Conservation (phyloP, 2,797 vertebrate species). For the Scleropages formosus region DNA sequence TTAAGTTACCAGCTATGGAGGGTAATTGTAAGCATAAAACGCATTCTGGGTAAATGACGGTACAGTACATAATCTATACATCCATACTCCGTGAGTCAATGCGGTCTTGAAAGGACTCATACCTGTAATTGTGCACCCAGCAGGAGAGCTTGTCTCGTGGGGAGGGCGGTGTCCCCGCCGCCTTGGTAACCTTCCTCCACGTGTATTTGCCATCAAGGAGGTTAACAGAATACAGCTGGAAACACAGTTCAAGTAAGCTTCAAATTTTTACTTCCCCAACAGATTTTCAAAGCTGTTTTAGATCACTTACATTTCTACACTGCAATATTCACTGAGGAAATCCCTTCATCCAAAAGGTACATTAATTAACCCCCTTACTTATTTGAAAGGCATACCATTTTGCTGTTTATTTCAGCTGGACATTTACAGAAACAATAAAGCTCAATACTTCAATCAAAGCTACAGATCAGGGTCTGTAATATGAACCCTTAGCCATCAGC, state of each 20-base stretch:
- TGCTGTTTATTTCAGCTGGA: not conserved
- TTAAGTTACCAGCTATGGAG: too few relatives aligned
- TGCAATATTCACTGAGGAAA: not conserved
- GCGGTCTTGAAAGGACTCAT: not conserved
- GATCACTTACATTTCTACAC: not conserved
- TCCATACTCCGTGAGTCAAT: not conserved
- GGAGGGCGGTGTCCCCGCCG: slow-evolving; percentile 77
- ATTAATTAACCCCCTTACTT: too few relatives aligned
- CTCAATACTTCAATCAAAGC: not conserved
- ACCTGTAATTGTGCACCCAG: slow-evolving; percentile 82
- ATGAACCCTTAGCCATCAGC: not conserved
- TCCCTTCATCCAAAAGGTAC: too few relatives aligned
- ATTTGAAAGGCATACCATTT: too few relatives aligned
- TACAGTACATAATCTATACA: not conserved
- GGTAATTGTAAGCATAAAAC: not conserved
- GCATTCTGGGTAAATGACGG: not conserved
- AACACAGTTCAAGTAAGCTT: slow-evolving; percentile 46
- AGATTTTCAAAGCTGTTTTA: not conserved
- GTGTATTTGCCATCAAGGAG: slow-evolving; percentile 76
- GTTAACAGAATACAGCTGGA: slow-evolving; percentile 84
- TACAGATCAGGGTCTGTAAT: not conserved
- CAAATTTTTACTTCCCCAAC: not conserved
- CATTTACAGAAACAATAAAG: not conserved
- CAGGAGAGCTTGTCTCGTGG: slow-evolving; percentile 92
- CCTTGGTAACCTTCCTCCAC: slow-evolving; percentile 79